Conservation (phyloP, 2,113 vertebrate species). For the Hippolais icterina region DNA sequence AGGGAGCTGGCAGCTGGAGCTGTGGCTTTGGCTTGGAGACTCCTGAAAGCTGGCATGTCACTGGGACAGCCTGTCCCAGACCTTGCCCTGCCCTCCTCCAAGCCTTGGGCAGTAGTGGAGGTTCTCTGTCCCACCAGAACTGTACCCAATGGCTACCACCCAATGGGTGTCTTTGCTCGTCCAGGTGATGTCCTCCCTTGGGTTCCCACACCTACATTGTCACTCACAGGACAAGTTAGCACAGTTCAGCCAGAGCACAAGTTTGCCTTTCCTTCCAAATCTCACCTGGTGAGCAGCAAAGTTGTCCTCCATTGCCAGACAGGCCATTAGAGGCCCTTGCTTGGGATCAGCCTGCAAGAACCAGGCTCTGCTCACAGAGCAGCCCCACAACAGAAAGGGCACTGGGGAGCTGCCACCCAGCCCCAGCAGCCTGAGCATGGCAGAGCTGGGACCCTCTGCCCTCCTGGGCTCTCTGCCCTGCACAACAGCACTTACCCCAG, state of each 20-base stretch:
- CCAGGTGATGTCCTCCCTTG: neutral
- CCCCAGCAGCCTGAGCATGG: rapidly evolving
- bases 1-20: neutral
- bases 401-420: neutral
- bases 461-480: neutral
- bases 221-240: neutral
- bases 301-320: rapidly evolving
- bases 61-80: neutral
- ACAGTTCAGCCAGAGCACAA: neutral
- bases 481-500: neutral
- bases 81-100: neutral
- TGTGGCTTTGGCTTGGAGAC: neutral
- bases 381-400: neutral
- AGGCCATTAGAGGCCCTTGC: neutral
- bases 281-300: neutral
- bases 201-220: neutral
- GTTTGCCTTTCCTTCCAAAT: neutral
- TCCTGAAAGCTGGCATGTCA: neutral
- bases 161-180: rapidly evolving
- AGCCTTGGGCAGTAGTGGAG: neutral
- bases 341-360: neutral
- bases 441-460: neutral
- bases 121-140: neutral
- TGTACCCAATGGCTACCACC: neutral
- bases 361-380: neutral